Percentiles rank a stretch among this genome's conserved stretches.
Evolutionary conservation across 2,113 vertebrate species (phyloP).

Genomic region (Syngnathus typhle): DNA sequence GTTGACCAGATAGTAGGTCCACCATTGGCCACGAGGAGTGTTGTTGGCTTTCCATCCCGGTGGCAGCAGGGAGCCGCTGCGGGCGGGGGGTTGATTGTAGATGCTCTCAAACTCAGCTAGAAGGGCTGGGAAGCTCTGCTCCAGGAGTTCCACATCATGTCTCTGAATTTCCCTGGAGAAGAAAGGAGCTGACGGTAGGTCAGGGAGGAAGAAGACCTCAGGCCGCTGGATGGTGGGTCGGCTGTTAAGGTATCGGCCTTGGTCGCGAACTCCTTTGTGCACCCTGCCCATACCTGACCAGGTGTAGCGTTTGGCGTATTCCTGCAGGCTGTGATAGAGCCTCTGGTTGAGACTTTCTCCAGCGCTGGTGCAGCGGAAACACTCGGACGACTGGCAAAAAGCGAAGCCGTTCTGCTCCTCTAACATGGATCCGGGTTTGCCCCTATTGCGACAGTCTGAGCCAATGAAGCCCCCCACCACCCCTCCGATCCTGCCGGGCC

Average conservation of each 20-base stretch:
- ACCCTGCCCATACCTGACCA: constrained; percentile 98
- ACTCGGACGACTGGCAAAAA: constrained; percentile 86
- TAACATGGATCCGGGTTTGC: constrained; percentile 54
- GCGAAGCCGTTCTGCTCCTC: constrained; percentile 84
- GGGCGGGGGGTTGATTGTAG: constrained; percentile 81
- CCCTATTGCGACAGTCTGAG: constrained; percentile 48
- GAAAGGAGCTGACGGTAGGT: constrained; percentile 86
- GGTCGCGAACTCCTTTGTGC: constrained; percentile 92
- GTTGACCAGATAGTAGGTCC: constrained; percentile 94
- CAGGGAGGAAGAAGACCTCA: constrained; percentile 93
- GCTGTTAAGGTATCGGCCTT: constrained; percentile 83
- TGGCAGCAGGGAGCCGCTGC: constrained; percentile 82
- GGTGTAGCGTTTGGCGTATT: constrained; percentile 97
- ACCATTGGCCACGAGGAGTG: constrained; percentile 89
- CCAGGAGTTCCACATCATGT: constrained; percentile 92
- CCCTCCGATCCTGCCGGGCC: constrained; percentile 57
- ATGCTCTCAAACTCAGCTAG: constrained; percentile 90
- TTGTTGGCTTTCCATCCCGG: constrained; percentile 91
- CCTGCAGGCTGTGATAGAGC: constrained; percentile 95
- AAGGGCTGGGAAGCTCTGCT: constrained; percentile 88
- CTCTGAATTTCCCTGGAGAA: constrained; percentile 93
- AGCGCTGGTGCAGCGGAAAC: constrained; percentile 79
- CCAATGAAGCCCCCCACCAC: constrained; percentile 61
- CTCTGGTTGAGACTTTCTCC: constrained; percentile 89
- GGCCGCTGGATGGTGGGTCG: constrained; percentile 92